Evolutionary conservation across 2,888 invertebrate species (phyloP), one percentile per base, ranked within the genome.

Genomic region (Plagodis pulveraria): DNA sequence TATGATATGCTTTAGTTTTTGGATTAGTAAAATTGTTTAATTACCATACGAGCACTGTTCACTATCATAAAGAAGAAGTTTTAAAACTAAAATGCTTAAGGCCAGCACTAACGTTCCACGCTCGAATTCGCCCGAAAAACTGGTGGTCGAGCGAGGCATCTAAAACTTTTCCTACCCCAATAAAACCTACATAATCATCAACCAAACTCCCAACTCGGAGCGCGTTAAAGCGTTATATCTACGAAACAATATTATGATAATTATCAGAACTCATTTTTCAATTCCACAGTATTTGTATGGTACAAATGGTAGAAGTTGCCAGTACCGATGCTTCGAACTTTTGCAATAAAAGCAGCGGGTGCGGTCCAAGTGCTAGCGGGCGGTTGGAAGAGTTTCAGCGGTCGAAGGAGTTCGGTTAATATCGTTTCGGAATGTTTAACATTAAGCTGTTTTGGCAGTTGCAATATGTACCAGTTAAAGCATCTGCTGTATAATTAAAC

Each of bases 221-320:
- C 36, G 54, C 59, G 59, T 55, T 59, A 56, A 60, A 56, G 52
- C 50, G 49, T 52, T 42, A 56, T 56, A 56, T 49, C 59, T 46
- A 33, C 32, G 41, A 47, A 52, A 61, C 44, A 60, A 51, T 50
- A 59, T 50, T 60, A 56, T 56, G 51, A 71, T 68, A 75, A 73
- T 76, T 70, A 73, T 71, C 66, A 68, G 50, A 62, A 74, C 64
- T 68, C 65, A 72, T 82, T 84, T 87, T 86, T 87, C 86, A 86
- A 84, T 87, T 84, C 69, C 46, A 32, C 50, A 48, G 69, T 83
- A 83, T 84, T 84, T 86, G 85, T 86, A 82, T 80, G 77, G 81
- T 66, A 74, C 82, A 80, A 86, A 87, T 83, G 82, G 81, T 62
- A 62, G 71, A 83, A 86, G 52, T 61, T 56, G 12, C 48, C 9